Evolutionary conservation across 2,888 invertebrate species (phyloP).

Genomic region (Phortica okadai): DNA sequence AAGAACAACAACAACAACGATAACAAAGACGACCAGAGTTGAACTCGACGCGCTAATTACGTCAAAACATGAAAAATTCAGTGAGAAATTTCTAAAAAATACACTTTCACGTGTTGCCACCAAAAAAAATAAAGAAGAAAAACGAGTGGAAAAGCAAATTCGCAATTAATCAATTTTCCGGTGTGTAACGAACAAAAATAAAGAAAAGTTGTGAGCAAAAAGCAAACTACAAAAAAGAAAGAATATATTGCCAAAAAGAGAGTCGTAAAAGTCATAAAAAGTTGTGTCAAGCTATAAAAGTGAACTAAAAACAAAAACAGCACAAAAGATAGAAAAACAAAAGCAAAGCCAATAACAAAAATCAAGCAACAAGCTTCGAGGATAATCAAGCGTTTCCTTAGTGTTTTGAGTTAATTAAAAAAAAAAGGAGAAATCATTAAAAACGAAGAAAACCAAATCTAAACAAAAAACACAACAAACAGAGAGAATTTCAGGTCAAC

Average conservation of each 20-base stretch:
- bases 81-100: conserved; percentile 55
- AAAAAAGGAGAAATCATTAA: not conserved
- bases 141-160: conserved; percentile 18
- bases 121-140: conserved; percentile 29
- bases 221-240: not conserved
- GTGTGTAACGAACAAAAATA: conserved; percentile 32
- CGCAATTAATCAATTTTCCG: conserved; percentile 70
- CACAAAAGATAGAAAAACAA: not conserved
- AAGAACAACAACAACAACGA: conserved; percentile 29
- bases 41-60: conserved; percentile 61
- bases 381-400: conserved; percentile 3
- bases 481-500: conserved; percentile 44
- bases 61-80: conserved; percentile 58
- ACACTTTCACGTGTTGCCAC: conserved; percentile 4
- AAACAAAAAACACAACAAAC: conserved; percentile 3
- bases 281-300: conserved; percentile 16
- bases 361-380: not conserved
- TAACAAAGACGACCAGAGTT: conserved; percentile 22
- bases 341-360: conserved; percentile 5
- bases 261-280: not conserved
- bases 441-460: not conserved
- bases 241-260: conserved; percentile 5
- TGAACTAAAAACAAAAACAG: not conserved
- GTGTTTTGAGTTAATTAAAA: conserved; percentile 19
- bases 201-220: not conserved